Evolutionary conservation across 1,140 invertebrate genomes (phyloP), one percentile per base, ranked within the genome.

Genomic region (Gonatopus flavifemur): DNA sequence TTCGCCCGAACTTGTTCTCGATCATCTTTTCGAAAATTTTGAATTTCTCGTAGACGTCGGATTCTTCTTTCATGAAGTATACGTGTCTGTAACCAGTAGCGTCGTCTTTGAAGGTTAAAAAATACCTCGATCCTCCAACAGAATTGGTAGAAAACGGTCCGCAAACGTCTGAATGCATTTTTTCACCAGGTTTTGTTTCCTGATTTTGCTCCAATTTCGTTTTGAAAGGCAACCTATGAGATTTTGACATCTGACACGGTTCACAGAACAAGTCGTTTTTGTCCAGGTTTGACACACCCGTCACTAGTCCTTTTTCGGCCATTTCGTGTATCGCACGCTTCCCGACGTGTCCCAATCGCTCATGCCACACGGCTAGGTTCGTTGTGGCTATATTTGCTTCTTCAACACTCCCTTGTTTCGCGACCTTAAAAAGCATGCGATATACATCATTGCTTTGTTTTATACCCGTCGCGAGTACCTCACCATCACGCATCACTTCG

Each of bases 31-130:
- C 42, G 28, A 37, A 52, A 19, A 15, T 19, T 20, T 36, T 39
- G 1, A 57, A 49, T 7, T 49, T 59, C 18, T 53, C 45, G 16
- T 32, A 39, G 4, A 51, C 43, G 18, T 53, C 48, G 5, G 40
- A 35, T 20, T 48, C 55, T 10, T 59, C 22, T 8, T 49, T 49
- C 6, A 53, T 9, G 9, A 57, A 53, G 28, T 53, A 53, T 3
- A 59, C 49, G 2, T 20, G 13, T 1, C 36, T 30, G 18, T 46
- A 52, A 8, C 37, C 31, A 1, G 36, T 16, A 10, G 36, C 42
- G 24, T 46, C 63, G 52, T 76, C 69, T 12, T 61, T 67, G 44
- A 74, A 63, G 1, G 62, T 55, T 2, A 74, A 24, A 32, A 65
- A 65, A 52, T 64, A 74, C 13, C 37, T 28, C n/a, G 60, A 39